phyloP scores from a whole-genome alignment of 92 coral and sea anemone species.

The Epizoanthus fatuus region DNA sequence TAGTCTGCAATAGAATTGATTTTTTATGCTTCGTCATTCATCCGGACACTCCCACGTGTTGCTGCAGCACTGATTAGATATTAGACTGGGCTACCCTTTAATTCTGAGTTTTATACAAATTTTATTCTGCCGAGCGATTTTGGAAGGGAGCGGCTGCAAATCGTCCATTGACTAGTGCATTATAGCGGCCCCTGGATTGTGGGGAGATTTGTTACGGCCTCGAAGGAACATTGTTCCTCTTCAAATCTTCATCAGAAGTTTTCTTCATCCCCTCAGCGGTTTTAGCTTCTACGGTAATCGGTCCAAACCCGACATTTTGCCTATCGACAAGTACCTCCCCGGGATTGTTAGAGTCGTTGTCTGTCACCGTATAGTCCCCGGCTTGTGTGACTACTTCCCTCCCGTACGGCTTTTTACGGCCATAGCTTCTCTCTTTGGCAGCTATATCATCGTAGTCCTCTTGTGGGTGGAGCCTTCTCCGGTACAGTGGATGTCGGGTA shows the following conservation, averaged over 20 bases:
- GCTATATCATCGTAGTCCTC: slow-evolving; percentile 64
- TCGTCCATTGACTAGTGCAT: neutral
- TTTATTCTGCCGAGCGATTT: neutral
- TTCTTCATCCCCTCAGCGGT: slow-evolving; percentile 88
- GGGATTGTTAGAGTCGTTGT: slow-evolving; percentile 54
- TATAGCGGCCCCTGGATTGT: slow-evolving; percentile 1
- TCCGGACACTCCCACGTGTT: too few species aligned
- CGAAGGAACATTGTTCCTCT: slow-evolving; percentile 62
- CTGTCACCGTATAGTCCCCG: slow-evolving; percentile 81
- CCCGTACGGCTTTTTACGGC: slow-evolving; percentile 49
- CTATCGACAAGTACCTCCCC: slow-evolving; percentile 86
- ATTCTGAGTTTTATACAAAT: neutral
- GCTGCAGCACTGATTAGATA: too few species aligned
- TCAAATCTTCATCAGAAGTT: slow-evolving; percentile 65
- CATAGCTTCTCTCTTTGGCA: slow-evolving; percentile 50
- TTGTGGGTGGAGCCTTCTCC: slow-evolving; percentile 69
- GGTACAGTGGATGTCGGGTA: slow-evolving; percentile 74
- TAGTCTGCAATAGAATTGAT: too few species aligned
- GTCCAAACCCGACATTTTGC: slow-evolving; percentile 93
- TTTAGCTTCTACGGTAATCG: slow-evolving; percentile 98
- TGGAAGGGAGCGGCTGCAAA: neutral
- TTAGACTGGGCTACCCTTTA: neutral
- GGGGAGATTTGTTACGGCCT: slow-evolving; percentile 37
- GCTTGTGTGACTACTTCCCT: slow-evolving; percentile 72
- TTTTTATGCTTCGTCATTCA: too few species aligned